Evolutionary conservation across 2,888 invertebrate species (phyloP).

Genomic region (Lithophane semibrunnea): DNA sequence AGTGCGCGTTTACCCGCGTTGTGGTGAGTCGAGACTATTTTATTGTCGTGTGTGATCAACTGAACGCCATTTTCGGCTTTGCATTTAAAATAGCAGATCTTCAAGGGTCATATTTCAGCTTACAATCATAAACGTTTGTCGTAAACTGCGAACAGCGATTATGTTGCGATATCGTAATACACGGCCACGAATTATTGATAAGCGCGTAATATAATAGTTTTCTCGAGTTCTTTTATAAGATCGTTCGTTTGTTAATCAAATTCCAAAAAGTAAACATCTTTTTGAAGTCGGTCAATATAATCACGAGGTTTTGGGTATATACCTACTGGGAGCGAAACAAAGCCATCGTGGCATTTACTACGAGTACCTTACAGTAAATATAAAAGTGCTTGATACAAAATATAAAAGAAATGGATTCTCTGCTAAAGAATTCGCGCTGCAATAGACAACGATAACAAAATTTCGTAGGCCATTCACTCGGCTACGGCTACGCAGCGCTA

Average conservation of each 20-base stretch:
- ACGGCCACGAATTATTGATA: background rate
- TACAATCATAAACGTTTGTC: slow-evolving; percentile 5
- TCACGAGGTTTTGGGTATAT: background rate
- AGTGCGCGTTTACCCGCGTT: too few relatives aligned
- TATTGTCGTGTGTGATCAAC: background rate
- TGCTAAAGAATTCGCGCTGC: background rate
- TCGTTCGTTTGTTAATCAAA: too few relatives aligned
- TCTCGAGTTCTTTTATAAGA: background rate
- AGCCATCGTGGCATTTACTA: background rate
- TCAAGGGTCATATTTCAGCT: background rate
- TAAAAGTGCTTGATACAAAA: background rate
- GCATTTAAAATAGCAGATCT: background rate
- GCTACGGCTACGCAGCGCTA: slow-evolving; percentile 42
- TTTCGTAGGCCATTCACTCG: slow-evolving; percentile 22
- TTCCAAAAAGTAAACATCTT: background rate
- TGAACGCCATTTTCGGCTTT: background rate
- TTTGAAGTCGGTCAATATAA: background rate
- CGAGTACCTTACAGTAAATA: background rate
- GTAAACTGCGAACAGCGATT: slow-evolving; percentile 10
- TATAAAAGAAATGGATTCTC: background rate
- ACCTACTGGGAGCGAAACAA: background rate
- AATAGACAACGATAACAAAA: background rate
- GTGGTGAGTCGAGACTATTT: too few relatives aligned
- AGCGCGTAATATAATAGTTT: background rate
- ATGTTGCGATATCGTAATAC: slow-evolving; percentile 4